Conservation (phyloP, 2,888 invertebrate species). For the Spatulosminthurus flaviceps region DNA sequence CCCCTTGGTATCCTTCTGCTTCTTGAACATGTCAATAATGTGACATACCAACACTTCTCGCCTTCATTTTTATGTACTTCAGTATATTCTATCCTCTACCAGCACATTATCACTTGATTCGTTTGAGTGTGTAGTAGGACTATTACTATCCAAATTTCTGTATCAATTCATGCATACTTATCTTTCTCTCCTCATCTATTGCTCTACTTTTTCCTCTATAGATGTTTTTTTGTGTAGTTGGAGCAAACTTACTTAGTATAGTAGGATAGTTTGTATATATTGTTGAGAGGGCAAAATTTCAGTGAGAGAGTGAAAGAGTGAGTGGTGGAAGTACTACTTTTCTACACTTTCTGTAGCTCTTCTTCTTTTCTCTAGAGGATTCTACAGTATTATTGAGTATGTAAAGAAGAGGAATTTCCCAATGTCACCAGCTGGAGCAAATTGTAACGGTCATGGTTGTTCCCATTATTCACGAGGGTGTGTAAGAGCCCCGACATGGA, state of each 20-base stretch:
- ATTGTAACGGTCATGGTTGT: not conserved
- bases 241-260: too few relatives aligned
- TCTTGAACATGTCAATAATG: conserved; percentile 13
- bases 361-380: not conserved
- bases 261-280: too few relatives aligned
- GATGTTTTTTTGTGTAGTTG: too few relatives aligned
- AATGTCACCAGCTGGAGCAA: not conserved
- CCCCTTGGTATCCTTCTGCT: not conserved
- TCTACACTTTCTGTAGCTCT: too few relatives aligned
- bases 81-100: not conserved
- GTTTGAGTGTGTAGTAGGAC: too few relatives aligned
- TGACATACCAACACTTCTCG: conserved; percentile 23
- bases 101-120: too few relatives aligned
- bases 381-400: not conserved
- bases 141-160: too few relatives aligned
- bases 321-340: too few relatives aligned
- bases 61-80: conserved; percentile 27
- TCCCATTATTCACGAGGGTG: too few relatives aligned
- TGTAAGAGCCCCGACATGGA: too few relatives aligned
- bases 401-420: not conserved
- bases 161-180: not conserved
- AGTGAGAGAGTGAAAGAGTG: too few relatives aligned
- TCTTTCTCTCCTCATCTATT: not conserved
- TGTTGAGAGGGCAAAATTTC: too few relatives aligned
- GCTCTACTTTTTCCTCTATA: not conserved